Conservation (phyloP, 1,140 invertebrate genomes). For the Dinoponera quadriceps region DNA sequence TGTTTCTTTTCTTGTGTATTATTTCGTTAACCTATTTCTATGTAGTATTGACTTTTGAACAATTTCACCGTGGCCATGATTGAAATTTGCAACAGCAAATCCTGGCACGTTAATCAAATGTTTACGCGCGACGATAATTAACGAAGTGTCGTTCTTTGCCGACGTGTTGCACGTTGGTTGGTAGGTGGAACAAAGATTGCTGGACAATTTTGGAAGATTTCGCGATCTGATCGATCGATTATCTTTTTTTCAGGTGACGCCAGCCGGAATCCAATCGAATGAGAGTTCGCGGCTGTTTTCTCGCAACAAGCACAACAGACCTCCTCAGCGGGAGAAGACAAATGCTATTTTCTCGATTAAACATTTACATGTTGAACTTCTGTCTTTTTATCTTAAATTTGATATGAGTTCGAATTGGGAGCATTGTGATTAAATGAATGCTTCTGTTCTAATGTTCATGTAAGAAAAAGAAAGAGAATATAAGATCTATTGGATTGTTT, state of each 20-base stretch:
- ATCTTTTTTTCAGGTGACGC: conserved; percentile 42
- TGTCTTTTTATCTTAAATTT: too few relatives aligned
- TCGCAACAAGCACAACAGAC: too few relatives aligned
- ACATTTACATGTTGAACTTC: too few relatives aligned
- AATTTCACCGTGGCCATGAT: not conserved
- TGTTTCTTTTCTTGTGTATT: not conserved
- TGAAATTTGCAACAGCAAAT: not conserved
- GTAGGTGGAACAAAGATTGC: not conserved
- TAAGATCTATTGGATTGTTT: not conserved
- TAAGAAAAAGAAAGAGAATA: not conserved
- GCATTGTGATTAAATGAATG: conserved; percentile 1
- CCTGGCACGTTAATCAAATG: not conserved
- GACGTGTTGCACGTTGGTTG: not conserved
- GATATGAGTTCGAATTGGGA: not conserved
- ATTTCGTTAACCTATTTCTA: not conserved
- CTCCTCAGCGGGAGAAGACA: too few relatives aligned
- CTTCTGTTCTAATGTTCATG: not conserved
- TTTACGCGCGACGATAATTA: not conserved
- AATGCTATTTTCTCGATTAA: too few relatives aligned
- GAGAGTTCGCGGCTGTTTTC: too few relatives aligned
- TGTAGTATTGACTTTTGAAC: not conserved
- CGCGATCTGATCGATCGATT: conserved; percentile 2
- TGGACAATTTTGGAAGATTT: not conserved
- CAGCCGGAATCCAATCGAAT: not conserved
- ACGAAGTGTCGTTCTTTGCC: not conserved